Conservation (phyloP, 2,888 invertebrate species). For the Erynnis tages region DNA sequence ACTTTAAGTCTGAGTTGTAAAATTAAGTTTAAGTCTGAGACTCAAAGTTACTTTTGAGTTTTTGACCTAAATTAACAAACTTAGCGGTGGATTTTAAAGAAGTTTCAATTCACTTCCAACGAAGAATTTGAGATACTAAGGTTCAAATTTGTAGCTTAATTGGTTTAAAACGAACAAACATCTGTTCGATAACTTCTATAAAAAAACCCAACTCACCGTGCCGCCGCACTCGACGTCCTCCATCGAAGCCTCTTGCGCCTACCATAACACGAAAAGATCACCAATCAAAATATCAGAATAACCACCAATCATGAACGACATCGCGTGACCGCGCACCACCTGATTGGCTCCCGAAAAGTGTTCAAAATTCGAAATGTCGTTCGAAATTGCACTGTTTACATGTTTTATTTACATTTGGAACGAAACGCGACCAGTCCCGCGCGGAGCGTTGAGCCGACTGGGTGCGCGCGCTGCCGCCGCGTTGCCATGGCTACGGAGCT, state of each 20-base stretch:
- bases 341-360: constrained; percentile 9
- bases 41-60: too few relatives aligned
- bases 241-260: constrained; percentile 44
- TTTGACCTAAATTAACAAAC: too few relatives aligned
- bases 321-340: neutral
- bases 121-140: too few relatives aligned
- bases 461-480: constrained; percentile 72
- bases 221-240: constrained; percentile 62
- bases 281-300: constrained; percentile 20
- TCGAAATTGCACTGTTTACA: constrained; percentile 35
- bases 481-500: constrained; percentile 63
- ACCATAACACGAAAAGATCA: constrained; percentile 44
- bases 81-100: too few relatives aligned
- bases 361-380: constrained; percentile 14
- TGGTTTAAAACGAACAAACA: neutral
- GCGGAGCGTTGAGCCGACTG: constrained; percentile 56
- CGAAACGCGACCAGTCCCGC: constrained; percentile 52
- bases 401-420: constrained; percentile 43
- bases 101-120: too few relatives aligned
- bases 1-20: too few relatives aligned
- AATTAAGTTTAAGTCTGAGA: too few relatives aligned
- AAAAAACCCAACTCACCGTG: constrained; percentile 49
- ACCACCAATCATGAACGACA: constrained; percentile 1
- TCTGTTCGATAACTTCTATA: constrained; percentile 3
- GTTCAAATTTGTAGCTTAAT: neutral